These are phyloP conservation scores for Microtus ochrogaster DNA, from an alignment of 2,113 vertebrate genomes.

Conservation along the genomic window DNA sequence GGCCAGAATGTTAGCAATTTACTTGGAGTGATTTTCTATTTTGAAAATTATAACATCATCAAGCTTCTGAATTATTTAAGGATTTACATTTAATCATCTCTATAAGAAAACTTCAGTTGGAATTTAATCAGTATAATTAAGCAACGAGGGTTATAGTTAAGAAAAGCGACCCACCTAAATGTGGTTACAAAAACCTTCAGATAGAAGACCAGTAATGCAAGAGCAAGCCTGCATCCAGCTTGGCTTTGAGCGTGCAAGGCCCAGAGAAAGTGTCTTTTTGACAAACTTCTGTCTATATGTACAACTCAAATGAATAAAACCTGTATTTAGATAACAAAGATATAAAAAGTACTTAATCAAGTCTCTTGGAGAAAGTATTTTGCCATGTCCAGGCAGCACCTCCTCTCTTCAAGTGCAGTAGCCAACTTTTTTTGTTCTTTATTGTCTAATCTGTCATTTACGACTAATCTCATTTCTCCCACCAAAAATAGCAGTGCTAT, in stretches of 20 bases:
- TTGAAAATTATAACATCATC: neutral
- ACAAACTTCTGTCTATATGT: neutral
- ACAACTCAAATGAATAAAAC: neutral
- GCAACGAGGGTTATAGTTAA: neutral
- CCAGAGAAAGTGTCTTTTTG: neutral
- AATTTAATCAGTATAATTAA: neutral
- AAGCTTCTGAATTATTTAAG: neutral
- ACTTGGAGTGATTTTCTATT: neutral
- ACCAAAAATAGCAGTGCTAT: neutral
- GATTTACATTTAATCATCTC: neutral
- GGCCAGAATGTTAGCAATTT: neutral
- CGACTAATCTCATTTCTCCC: slow-evolving; percentile 10
- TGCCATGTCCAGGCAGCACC: neutral
- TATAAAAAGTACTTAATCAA: neutral
- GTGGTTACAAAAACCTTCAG: neutral
- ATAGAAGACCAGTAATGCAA: neutral
- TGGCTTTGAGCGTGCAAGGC: neutral
- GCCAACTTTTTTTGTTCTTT: neutral
- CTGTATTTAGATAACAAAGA: neutral
- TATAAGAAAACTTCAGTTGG: neutral
- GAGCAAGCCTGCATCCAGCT: neutral
- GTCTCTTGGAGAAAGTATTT: neutral
- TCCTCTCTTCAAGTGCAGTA: neutral
- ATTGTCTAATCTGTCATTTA: slow-evolving; percentile 11
- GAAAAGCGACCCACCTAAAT: neutral